phyloP scores from a whole-genome alignment of 2,888 invertebrate genomes.

The Abrostola triplasia region DNA sequence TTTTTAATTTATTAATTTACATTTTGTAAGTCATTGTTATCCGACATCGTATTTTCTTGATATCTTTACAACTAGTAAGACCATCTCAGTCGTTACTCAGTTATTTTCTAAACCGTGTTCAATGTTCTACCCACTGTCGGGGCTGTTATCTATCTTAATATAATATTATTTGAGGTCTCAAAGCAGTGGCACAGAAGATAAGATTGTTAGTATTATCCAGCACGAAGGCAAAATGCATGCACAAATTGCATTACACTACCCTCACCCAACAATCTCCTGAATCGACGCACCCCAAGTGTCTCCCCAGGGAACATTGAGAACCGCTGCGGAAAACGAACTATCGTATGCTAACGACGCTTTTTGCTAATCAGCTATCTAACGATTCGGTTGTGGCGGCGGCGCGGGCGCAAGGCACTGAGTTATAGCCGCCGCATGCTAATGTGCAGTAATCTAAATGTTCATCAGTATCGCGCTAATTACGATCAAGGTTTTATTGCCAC shows the following conservation, averaged over 20 bases:
- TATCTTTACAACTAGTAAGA: too few species aligned
- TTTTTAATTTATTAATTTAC: too few species aligned
- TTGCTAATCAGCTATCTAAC: slow-evolving; percentile 77
- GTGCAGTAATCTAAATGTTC: slow-evolving; percentile 76
- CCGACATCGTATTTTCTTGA: too few species aligned
- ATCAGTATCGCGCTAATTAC: slow-evolving; percentile 78
- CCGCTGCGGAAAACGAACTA: slow-evolving; percentile 27
- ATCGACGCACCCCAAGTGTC: background rate
- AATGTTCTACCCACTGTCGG: too few species aligned
- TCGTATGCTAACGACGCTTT: slow-evolving; percentile 63
- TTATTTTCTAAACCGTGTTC: too few species aligned
- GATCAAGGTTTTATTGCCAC: slow-evolving; percentile 73
- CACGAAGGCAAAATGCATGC: background rate
- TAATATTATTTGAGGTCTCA: too few species aligned
- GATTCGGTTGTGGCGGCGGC: slow-evolving; percentile 35
- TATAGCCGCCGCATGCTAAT: slow-evolving; percentile 79
- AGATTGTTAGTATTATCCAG: too few species aligned
- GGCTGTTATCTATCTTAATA: too few species aligned
- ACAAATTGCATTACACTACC: slow-evolving; percentile 5
- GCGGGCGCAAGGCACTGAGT: slow-evolving; percentile 63
- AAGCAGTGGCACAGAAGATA: too few species aligned
- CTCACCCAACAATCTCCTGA: slow-evolving; percentile 2
- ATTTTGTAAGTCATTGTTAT: too few species aligned
- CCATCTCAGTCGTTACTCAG: too few species aligned
- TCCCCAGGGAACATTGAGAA: slow-evolving; percentile 39